phyloP scores from a whole-genome alignment of 2,888 invertebrate genomes.

The Dione vanillae region DNA sequence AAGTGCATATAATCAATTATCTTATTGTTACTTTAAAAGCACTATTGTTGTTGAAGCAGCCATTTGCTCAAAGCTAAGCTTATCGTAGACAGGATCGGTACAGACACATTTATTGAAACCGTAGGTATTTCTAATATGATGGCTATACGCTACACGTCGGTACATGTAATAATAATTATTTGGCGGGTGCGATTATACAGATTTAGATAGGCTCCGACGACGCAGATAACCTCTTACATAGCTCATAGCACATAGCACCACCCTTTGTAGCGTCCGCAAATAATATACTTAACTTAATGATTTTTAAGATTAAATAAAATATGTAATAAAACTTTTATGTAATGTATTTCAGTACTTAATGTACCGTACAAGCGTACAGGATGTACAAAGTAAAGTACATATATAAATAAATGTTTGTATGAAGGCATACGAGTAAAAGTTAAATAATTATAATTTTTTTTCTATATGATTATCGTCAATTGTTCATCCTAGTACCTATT shows the following conservation, averaged over 20 bases:
- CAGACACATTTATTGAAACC: conserved; percentile 40
- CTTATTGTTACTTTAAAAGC: conserved; percentile 21
- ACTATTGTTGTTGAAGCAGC: conserved; percentile 21
- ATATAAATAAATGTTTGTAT: too few relatives aligned
- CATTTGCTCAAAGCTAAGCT: conserved; percentile 25
- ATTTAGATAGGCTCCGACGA: conserved; percentile 79
- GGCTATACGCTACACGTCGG: conserved; percentile 43
- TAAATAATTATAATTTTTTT: too few relatives aligned
- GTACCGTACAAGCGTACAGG: too few relatives aligned
- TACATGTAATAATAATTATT: conserved; percentile 81
- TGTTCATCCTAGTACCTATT: too few relatives aligned
- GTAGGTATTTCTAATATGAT: conserved; percentile 32
- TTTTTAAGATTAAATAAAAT: too few relatives aligned
- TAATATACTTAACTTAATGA: conserved; percentile 28
- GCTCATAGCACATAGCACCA: conserved; percentile 80
- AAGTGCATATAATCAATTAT: conserved; percentile 21
- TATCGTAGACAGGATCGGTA: conserved; percentile 32
- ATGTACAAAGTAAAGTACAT: too few relatives aligned
- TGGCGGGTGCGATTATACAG: conserved; percentile 81
- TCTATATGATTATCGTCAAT: too few relatives aligned
- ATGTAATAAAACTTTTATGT: too few relatives aligned
- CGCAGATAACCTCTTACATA: conserved; percentile 83
- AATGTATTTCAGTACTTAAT: neutral
- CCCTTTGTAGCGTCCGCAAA: conserved; percentile 64
- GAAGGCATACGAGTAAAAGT: too few relatives aligned